A percentile compares a stretch with the other conserved stretches of the same genome.
phyloP scores from a whole-genome alignment of 1,140 invertebrate genomes.

The Platyura marginata region DNA sequence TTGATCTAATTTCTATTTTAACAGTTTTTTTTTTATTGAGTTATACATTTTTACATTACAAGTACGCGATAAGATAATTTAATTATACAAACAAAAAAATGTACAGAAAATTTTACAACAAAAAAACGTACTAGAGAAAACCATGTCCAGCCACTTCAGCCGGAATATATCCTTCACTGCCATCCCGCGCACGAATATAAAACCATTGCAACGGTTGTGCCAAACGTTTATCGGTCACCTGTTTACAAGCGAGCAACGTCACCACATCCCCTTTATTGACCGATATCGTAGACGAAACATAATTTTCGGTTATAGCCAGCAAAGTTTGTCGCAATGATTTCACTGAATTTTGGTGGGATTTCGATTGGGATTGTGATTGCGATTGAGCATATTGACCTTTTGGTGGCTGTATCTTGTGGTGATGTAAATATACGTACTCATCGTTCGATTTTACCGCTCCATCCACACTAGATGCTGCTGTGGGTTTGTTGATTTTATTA shows the following conservation, averaged over 20 bases:
- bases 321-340: slow-evolving; percentile 34
- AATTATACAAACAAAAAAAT: too few relatives aligned
- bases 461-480: neutral
- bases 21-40: too few relatives aligned
- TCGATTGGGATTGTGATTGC: neutral
- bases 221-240: slow-evolving; percentile 24
- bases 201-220: slow-evolving; percentile 42
- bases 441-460: slow-evolving; percentile 8
- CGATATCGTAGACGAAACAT: slow-evolving; percentile 35
- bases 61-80: too few relatives aligned
- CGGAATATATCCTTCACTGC: slow-evolving; percentile 54
- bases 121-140: slow-evolving; percentile 32
- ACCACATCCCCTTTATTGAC: slow-evolving; percentile 57
- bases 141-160: slow-evolving; percentile 53
- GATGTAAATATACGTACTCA: slow-evolving; percentile 19
- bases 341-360: neutral
- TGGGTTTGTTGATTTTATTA: neutral
- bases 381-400: neutral
- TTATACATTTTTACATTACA: too few relatives aligned
- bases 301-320: slow-evolving; percentile 46
- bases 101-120: too few relatives aligned
- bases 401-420: slow-evolving; percentile 2
- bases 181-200: slow-evolving; percentile 46
- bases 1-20: too few relatives aligned
- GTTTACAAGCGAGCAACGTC: slow-evolving; percentile 33